A percentile compares a stretch with the other conserved stretches of the same genome.
Conservation (phyloP, 2,797 vertebrate genomes). For the Pygocentrus nattereri region DNA sequence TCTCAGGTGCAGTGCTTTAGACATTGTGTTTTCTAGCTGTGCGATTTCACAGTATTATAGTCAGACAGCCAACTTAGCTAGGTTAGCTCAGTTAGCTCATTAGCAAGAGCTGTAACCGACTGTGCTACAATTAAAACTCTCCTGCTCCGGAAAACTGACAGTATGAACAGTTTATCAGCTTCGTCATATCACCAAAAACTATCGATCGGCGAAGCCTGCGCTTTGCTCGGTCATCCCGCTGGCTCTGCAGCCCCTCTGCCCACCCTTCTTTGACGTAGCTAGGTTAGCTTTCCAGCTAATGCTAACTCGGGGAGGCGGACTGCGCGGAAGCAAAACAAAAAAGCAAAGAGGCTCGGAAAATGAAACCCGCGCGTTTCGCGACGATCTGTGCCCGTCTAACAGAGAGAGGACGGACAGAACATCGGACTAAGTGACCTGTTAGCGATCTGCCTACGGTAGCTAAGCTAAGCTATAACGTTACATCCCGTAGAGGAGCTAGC, state of each 20-base stretch:
- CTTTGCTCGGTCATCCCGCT: constrained; percentile 43
- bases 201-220: constrained; percentile 16
- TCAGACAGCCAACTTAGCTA: background rate
- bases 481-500: background rate
- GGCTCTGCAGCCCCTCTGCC: background rate
- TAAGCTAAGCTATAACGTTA: too few relatives aligned
- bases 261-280: constrained; percentile 9
- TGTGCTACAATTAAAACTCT: background rate
- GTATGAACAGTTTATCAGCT: background rate
- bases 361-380: too few relatives aligned
- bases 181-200: background rate
- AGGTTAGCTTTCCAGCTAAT: constrained; percentile 7
- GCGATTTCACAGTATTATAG: background rate
- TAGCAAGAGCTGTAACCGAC: background rate
- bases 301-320: background rate
- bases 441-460: background rate
- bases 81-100: background rate
- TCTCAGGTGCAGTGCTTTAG: background rate
- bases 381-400: too few relatives aligned
- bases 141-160: background rate
- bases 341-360: background rate
- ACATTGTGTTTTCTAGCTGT: background rate
- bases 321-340: background rate
- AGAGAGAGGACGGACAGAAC: background rate
- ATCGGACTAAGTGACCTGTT: background rate